These are phyloP conservation scores for Torymus tubicola DNA, from an alignment of 2,888 invertebrate species.

Conservation along the genomic window DNA sequence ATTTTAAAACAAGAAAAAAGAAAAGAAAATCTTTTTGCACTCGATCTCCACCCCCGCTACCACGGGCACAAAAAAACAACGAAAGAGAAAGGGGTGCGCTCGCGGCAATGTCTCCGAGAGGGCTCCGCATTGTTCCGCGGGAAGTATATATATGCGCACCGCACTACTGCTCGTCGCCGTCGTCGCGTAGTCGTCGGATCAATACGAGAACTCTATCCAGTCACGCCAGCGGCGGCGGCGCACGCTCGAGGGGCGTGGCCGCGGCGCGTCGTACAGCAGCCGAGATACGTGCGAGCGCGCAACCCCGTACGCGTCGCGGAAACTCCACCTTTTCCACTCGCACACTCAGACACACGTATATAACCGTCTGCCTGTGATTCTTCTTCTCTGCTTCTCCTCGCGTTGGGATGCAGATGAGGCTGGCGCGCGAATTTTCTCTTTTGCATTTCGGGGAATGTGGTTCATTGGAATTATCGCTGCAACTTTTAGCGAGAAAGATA, in stretches of 20 bases:
- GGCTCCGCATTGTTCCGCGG: constrained; percentile 70
- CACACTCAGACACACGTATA: constrained; percentile 40
- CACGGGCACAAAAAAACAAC: too few species aligned
- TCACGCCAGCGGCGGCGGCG: constrained; percentile 71
- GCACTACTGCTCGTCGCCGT: not conserved
- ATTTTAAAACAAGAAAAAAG: too few species aligned
- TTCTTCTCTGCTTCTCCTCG: not conserved
- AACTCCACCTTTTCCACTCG: constrained; percentile 65
- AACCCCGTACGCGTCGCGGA: constrained; percentile 49
- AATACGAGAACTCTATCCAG: constrained; percentile 74
- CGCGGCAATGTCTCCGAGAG: constrained; percentile 66
- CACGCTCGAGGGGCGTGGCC: constrained; percentile 71
- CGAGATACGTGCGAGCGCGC: constrained; percentile 70
- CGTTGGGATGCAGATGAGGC: too few species aligned
- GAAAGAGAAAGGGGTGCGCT: too few species aligned
- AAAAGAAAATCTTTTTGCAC: too few species aligned
- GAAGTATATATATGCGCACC: not conserved
- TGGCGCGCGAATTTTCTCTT: too few species aligned
- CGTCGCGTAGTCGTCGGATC: constrained; percentile 65
- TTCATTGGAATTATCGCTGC: too few species aligned
- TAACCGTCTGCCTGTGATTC: constrained; percentile 39
- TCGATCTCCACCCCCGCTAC: too few species aligned
- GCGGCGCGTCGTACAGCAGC: constrained; percentile 62
- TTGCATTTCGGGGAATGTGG: too few species aligned
- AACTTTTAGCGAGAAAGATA: too few species aligned